Base-by-base conservation (phyloP, 1,140 invertebrate genomes). In the Brachionus angularis region DNA sequence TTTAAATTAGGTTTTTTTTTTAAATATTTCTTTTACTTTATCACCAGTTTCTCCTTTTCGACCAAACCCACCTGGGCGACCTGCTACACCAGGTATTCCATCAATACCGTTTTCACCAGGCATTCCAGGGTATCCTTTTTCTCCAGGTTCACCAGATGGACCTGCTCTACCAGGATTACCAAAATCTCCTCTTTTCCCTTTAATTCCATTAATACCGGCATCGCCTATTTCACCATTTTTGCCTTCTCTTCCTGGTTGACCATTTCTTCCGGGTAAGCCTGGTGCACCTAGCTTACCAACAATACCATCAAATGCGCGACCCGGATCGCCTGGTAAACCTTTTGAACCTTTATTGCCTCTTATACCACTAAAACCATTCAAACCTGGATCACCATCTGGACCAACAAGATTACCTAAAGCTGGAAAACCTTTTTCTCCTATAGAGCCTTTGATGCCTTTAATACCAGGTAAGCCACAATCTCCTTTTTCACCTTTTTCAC, bases 401-500 rank as follows among this genome's bases (percentile, higher is more conserved):
- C 67, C 67, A 52, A 14, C 39, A 25, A 55, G 4, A 27, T 50
- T 50, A 21, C 42, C 42, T 2, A 47, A 31, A 18, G 34, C 72
- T 14, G 71, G 39, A 21, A 42, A 39, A 42, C 72, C 72, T 31
- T 31, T 33, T 2, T 74, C 73, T 64, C 74, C 74, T 5, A 53
- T 10, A 4, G 74, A 71, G 53, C 74, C 74, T 21, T 39, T 39
- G 5, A 85, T 84, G 74, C 74, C 74, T 42, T 33, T 87, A 0
- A 85, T 82, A 18, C 88, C 88, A 25, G 73, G 72, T 8, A 73
- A 47, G 23, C 86, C 86, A 14, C 16, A 25, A n/a, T 42, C 36
- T 36, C 72, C 72, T 71, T 23, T 39, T 5, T 34, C 31, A 21
- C 55, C 44, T 25, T 52, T 36, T 42, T 29, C 14, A 42, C 74